Base-by-base conservation (phyloP, 2,113 vertebrate genomes). In the Brachyistius frenatus region DNA sequence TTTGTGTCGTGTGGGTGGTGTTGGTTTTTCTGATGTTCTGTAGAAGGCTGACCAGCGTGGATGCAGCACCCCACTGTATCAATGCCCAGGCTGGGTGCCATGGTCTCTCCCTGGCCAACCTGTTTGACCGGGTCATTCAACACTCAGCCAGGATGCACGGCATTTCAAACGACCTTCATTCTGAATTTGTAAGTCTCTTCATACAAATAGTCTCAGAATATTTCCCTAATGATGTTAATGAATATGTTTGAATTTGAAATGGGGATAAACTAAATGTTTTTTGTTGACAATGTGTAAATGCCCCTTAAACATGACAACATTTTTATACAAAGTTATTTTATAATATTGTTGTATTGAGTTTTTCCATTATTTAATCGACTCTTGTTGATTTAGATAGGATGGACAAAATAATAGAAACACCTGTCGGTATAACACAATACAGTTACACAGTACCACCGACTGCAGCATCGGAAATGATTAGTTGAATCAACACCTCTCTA, bases 101-200 rank as follows among this genome's bases (percentile, higher is more conserved):
- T 5, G 50, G 86, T 14, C 81, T 94, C 5, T 90, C 92, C 2
- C 90, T 95, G 72, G 88, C 91, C 0, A 90, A 95, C 56, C 92
- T 96, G 67, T 95, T 96, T 47, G 93, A 96, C 61, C 91, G 95
- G 47, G 95, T 95, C 73, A 94, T 96, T 62, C 95, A 95, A 32
- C 95, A 95, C 88, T 96, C 94, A 0, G 91, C 91, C 56, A 89
- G 94, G 85, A 94, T 95, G 85, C 95, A 95, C 47, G 78, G 92
- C 56, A 89, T 96, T 55, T 95, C 95, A 50, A 93, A 91, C 0
- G 92, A 94, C 72, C 94, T 96, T 14, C 92, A 92, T 83, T 70
- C 91, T 0, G 90, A 96, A 62, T 91, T 95, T 84, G 95, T 95
- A 80, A 91, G 95, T 80, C 57, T 15, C 41, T 14, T 41, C 3